Percentiles rank a stretch among this genome's conserved stretches.
Evolutionary conservation across 1,140 invertebrate species (phyloP).

Genomic region (Anoplolepis gracilipes): DNA sequence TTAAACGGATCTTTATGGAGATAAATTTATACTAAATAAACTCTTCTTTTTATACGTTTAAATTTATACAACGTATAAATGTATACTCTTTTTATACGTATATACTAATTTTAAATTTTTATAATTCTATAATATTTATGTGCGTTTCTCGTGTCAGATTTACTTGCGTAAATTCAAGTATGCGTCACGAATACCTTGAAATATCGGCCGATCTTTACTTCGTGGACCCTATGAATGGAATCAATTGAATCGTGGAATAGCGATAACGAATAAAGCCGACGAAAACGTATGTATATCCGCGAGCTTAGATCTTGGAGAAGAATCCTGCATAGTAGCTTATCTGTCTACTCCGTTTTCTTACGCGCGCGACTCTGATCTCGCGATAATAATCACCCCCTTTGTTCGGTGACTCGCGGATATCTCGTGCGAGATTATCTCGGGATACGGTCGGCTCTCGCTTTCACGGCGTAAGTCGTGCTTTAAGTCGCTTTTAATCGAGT

Average conservation of each 20-base stretch:
- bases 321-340: neutral
- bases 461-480: slow-evolving; percentile 35
- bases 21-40: neutral
- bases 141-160: neutral
- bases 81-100: neutral
- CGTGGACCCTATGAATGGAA: neutral
- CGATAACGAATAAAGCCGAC: neutral
- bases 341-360: slow-evolving; percentile 4
- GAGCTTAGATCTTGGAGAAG: neutral
- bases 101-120: neutral
- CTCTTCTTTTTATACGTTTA: too few relatives aligned
- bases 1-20: neutral
- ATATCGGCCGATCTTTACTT: neutral
- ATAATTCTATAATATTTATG: neutral
- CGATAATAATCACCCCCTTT: slow-evolving; percentile 65
- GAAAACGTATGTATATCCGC: neutral
- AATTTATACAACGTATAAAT: too few relatives aligned
- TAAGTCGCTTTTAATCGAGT: slow-evolving; percentile 68
- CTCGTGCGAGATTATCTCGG: slow-evolving; percentile 60
- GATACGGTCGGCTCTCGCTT: slow-evolving; percentile 33
- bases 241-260: neutral
- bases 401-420: slow-evolving; percentile 45
- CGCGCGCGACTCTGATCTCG: slow-evolving; percentile 41
- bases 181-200: neutral
- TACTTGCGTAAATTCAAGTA: neutral